Conservation (phyloP, 2,113 vertebrate species). For the Mus spicilegus region DNA sequence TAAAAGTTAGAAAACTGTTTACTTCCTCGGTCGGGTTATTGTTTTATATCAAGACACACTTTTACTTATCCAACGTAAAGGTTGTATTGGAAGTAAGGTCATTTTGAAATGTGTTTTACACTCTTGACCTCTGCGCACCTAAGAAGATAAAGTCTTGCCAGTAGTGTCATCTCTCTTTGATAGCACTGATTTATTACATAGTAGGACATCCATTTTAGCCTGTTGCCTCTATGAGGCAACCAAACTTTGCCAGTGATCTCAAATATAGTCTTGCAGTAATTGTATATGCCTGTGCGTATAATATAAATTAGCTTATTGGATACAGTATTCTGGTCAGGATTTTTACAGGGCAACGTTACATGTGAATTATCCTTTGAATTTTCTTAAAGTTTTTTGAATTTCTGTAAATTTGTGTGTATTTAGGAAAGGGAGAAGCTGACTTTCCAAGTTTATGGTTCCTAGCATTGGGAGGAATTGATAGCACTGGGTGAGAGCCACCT, state of each 20-base stretch:
- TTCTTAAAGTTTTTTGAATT: too few relatives aligned
- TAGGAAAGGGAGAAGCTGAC: neutral
- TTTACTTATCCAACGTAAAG: neutral
- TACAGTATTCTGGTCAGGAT: neutral
- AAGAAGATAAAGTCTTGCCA: neutral
- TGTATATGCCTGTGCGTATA: neutral
- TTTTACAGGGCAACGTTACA: neutral
- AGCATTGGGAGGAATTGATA: neutral
- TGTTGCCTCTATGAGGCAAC: neutral
- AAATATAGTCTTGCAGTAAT: neutral
- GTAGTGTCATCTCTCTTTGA: neutral
- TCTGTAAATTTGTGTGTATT: neutral
- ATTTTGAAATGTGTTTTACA: conserved; percentile 10
- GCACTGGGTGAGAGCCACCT: neutral
- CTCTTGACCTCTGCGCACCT: conserved; percentile 13
- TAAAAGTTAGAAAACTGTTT: neutral
- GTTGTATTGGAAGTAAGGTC: neutral
- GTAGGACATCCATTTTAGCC: neutral
- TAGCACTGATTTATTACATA: neutral
- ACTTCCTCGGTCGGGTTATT: neutral
- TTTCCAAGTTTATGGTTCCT: neutral
- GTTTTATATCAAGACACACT: neutral
- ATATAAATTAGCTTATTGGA: neutral
- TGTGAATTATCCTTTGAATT: neutral
- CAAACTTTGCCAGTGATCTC: neutral